Base-by-base conservation (phyloP, 1,140 invertebrate species). In the Cyclina sinensis region DNA sequence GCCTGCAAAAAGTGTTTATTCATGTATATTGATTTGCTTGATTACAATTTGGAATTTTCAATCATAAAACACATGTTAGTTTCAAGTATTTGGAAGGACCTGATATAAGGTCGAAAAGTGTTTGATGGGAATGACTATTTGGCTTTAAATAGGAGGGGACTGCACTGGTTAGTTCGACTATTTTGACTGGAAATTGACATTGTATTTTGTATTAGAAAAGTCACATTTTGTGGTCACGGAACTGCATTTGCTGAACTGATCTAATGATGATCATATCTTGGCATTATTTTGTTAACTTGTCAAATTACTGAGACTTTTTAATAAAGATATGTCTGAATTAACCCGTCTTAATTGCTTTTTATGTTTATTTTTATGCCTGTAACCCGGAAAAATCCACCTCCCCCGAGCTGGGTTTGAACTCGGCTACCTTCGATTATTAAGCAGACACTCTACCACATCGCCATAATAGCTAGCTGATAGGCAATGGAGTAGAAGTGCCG, bases 261-360 rank as follows among this genome's bases (percentile, higher is more conserved):
- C n/a, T n/a, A 3, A 7, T 62, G 27, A 24, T 27, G n/a, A n/a
- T 11, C n/a, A 27, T 24, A 7, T n/a, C 18, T 70, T 5, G 35
- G 65, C 65, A 70, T 70, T 37, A 70, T 70, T 70, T 70, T 70
- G 65, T 70, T 70, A 70, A 30, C 62, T 70, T 70, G 65, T 70
- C 32, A 70, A n/a, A n/a, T n/a, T n/a, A 30, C 37, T 70, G 35
- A 14, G 65, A 39, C 32, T 70, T 70, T 21, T 39, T 70, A 70
- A 70, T 70, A 70, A 70, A 70, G 65, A 70, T 70, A 18, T 39
- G 35, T 70, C 65, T 70, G 65, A 70, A 35, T 70, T 18, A 9
- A 35, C n/a, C n/a, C n/a, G n/a, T n/a, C n/a, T n/a, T n/a, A n/a
- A n/a, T n/a, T n/a, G n/a, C n/a, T n/a, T n/a, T n/a, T n/a, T n/a